Percentiles rank a stretch among this genome's conserved stretches.
Conservation (phyloP, 2,113 vertebrate genomes). For the Ochotona princeps region DNA sequence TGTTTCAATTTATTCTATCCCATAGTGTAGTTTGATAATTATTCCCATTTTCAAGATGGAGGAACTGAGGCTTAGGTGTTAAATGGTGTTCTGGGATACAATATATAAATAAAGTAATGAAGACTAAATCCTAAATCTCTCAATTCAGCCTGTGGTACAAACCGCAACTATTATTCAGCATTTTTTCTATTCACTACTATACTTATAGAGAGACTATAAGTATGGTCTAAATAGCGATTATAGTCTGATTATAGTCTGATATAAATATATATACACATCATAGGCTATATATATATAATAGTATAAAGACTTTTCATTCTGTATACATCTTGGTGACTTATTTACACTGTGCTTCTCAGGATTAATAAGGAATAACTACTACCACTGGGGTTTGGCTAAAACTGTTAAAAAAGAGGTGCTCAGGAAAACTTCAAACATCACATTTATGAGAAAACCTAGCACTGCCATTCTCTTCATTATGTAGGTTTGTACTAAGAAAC, state of each 20-base stretch:
- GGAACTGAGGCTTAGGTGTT: conserved; percentile 21
- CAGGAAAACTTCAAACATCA: background rate
- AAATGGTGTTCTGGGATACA: background rate
- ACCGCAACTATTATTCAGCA: background rate
- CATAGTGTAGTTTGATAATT: background rate
- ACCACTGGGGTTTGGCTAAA: background rate
- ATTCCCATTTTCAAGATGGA: conserved; percentile 23
- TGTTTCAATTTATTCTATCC: conserved; percentile 35
- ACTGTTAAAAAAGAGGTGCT: background rate
- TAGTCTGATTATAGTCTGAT: too few species aligned
- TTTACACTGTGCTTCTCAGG: background rate
- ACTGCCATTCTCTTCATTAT: background rate
- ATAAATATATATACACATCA: too few species aligned
- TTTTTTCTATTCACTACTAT: background rate
- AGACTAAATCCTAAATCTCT: background rate
- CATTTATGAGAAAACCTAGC: background rate
- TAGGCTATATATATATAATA: too few species aligned
- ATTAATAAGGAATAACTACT: background rate
- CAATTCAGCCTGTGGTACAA: background rate
- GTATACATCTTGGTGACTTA: background rate
- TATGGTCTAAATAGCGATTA: too few species aligned
- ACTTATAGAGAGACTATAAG: too few species aligned
- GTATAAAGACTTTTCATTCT: background rate
- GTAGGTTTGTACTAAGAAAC: conserved; percentile 25
- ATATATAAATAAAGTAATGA: background rate